These are phyloP conservation scores for Papilio xuthus DNA, from an alignment of 1,140 invertebrate species.

Conservation along the genomic window DNA sequence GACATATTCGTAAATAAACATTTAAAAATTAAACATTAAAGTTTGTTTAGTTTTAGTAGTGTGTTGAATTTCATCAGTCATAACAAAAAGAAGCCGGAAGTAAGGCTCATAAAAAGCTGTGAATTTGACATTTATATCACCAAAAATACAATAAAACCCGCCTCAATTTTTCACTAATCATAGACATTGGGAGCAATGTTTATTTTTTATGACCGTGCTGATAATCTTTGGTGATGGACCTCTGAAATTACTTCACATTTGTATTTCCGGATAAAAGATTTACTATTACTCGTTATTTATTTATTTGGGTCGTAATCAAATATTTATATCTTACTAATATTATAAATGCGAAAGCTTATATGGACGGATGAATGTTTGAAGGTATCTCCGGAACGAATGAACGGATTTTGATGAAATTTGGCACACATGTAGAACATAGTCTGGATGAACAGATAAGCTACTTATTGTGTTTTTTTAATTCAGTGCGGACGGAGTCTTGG, in stretches of 20 bases:
- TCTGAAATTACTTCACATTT: not conserved
- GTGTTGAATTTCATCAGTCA: not conserved
- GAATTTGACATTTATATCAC: not conserved
- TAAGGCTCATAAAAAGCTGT: not conserved
- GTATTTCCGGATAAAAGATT: not conserved
- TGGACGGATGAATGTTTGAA: too few species aligned
- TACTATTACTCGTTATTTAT: not conserved
- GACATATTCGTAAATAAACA: not conserved
- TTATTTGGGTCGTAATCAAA: not conserved
- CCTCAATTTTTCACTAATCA: conserved; percentile 1
- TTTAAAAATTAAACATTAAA: not conserved
- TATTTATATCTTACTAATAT: too few species aligned
- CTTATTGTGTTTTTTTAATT: too few species aligned
- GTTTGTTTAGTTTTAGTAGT: not conserved
- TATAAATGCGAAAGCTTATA: too few species aligned
- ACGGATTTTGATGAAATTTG: too few species aligned
- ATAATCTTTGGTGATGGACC: not conserved
- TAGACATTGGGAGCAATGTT: not conserved
- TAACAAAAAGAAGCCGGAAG: not conserved
- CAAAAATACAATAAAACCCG: not conserved
- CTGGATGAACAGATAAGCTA: too few species aligned
- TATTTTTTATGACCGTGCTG: not conserved
- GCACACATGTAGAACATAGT: too few species aligned
- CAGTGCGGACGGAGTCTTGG: too few species aligned
- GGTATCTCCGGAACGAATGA: too few species aligned